Evolutionary conservation across 2,888 invertebrate species (phyloP).

Genomic region (Sipha maydis): DNA sequence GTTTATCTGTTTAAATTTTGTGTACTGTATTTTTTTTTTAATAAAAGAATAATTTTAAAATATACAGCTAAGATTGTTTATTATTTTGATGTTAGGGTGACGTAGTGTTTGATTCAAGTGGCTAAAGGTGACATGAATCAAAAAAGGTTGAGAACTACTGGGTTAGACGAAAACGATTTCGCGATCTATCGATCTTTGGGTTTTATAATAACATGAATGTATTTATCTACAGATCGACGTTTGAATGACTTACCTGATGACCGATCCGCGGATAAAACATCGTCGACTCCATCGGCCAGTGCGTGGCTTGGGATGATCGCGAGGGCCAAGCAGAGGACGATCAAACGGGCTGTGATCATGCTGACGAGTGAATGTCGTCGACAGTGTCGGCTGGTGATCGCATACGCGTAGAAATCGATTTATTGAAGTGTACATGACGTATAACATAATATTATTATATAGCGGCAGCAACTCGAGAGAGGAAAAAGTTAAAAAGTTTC

Average conservation of each 20-base stretch:
- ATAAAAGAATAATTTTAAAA: too few relatives aligned
- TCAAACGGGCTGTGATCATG: slow-evolving; percentile 21
- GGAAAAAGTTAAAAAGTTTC: slow-evolving; percentile 50
- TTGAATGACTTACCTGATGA: slow-evolving; percentile 22
- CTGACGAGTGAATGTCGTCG: slow-evolving; percentile 34
- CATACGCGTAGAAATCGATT: slow-evolving; percentile 13
- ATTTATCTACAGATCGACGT: not conserved
- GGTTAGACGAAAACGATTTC: too few relatives aligned
- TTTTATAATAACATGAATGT: not conserved
- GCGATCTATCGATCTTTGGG: too few relatives aligned
- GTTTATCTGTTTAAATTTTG: too few relatives aligned
- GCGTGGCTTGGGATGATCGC: not conserved
- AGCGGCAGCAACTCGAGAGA: not conserved
- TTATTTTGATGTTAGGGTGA: too few relatives aligned
- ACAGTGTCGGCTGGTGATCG: not conserved
- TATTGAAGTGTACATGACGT: not conserved
- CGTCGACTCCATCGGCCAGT: not conserved
- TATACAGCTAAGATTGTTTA: too few relatives aligned
- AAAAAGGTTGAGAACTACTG: too few relatives aligned
- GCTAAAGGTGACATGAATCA: too few relatives aligned
- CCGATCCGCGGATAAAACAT: not conserved
- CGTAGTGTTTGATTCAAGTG: too few relatives aligned
- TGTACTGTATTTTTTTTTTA: too few relatives aligned
- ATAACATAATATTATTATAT: not conserved
- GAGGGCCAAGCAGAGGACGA: slow-evolving; percentile 9